Conservation (phyloP, 1,140 invertebrate genomes). For the Bombus polaris region DNA sequence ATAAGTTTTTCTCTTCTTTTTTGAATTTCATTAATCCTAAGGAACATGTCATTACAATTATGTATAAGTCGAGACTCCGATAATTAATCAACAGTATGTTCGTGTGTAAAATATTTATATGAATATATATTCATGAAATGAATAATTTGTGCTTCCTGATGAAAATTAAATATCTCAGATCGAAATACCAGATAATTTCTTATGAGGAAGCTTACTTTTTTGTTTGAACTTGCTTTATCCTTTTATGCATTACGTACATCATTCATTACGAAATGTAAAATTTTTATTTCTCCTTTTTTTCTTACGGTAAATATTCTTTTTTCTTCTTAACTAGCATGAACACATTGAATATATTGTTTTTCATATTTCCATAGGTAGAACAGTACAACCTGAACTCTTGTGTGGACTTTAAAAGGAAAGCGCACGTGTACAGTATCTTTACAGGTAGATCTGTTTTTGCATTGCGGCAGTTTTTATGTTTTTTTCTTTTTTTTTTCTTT, state of each 20-base stretch:
- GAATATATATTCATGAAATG: conserved; percentile 71
- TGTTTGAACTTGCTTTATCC: conserved; percentile 10
- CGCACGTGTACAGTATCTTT: conserved; percentile 61
- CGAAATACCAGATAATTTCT: conserved; percentile 51
- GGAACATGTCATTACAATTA: conserved; percentile 66
- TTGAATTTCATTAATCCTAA: conserved; percentile 63
- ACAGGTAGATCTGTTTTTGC: conserved; percentile 48
- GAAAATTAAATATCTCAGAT: conserved; percentile 64
- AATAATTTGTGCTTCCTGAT: conserved; percentile 72
- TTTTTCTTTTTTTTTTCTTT: conserved; percentile 25
- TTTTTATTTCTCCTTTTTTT: conserved; percentile 39
- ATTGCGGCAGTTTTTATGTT: conserved; percentile 36
- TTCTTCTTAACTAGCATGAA: conserved; percentile 75
- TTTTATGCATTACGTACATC: conserved; percentile 26
- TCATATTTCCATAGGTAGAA: conserved; percentile 65
- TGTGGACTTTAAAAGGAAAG: conserved; percentile 63
- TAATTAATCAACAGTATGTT: conserved; percentile 65
- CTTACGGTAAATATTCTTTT: conserved; percentile 68
- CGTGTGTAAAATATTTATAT: conserved; percentile 71
- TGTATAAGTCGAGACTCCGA: conserved; percentile 43
- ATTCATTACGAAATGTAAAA: conserved; percentile 37
- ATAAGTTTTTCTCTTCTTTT: conserved; percentile 6
- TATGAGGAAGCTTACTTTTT: conserved; percentile 58
- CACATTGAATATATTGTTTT: conserved; percentile 79
- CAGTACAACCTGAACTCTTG: conserved; percentile 68